Conservation (phyloP, 2,888 invertebrate genomes). For the Eumacrocentrus americanus region DNA sequence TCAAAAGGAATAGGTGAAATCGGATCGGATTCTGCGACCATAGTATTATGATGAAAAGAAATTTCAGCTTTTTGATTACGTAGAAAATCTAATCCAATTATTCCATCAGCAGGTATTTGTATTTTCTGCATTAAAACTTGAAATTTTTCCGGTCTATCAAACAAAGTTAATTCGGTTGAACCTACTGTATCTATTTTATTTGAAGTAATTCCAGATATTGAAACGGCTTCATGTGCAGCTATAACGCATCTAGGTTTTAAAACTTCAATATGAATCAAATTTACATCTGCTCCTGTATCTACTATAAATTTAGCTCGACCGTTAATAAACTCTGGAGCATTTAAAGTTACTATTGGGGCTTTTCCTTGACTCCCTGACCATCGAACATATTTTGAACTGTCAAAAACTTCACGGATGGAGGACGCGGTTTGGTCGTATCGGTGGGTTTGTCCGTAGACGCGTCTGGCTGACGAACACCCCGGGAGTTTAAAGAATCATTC, state of each 20-base stretch:
- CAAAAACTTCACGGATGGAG: slow-evolving; percentile 18
- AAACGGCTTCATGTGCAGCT: not conserved
- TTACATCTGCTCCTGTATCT: slow-evolving; percentile 29
- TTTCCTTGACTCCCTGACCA: not conserved
- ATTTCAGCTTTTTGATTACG: not conserved
- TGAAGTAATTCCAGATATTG: slow-evolving; percentile 17
- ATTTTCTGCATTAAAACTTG: slow-evolving; percentile 20
- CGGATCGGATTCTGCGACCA: not conserved
- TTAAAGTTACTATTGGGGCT: slow-evolving; percentile 19
- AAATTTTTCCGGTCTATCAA: slow-evolving; percentile 18
- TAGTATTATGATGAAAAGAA: not conserved
- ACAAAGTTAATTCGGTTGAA: slow-evolving; percentile 16
- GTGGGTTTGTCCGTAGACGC: slow-evolving; percentile 20
- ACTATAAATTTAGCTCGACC: slow-evolving; percentile 9
- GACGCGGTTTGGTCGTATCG: slow-evolving; percentile 21
- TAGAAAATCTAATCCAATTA: not conserved
- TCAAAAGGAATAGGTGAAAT: not conserved
- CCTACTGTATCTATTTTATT: slow-evolving; percentile 17
- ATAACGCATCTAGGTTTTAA: slow-evolving; percentile 14
- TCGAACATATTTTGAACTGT: slow-evolving; percentile 7
- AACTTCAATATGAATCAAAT: slow-evolving; percentile 10
- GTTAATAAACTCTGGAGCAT: slow-evolving; percentile 21
- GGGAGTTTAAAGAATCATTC: slow-evolving; percentile 22
- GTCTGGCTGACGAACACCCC: slow-evolving; percentile 12
- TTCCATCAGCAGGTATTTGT: not conserved